Conservation (phyloP, 2,888 invertebrate genomes). For the Aphodius sticticus region DNA sequence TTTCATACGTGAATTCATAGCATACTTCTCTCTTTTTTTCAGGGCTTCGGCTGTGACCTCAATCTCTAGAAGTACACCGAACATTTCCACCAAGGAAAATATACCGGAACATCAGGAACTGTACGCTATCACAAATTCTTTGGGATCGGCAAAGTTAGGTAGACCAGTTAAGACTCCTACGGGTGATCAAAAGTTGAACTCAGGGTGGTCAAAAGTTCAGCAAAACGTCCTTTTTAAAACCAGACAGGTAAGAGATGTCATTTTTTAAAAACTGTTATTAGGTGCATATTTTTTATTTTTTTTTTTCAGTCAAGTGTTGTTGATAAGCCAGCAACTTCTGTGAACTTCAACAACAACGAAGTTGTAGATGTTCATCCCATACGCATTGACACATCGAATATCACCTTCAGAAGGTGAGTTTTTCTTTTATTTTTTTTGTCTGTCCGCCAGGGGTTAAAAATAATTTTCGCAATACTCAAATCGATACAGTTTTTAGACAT, state of each 20-base stretch:
- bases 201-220: background rate
- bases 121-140: background rate
- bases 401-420: conserved; percentile 20
- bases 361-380: background rate
- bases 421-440: background rate
- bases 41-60: background rate
- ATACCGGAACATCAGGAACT: background rate
- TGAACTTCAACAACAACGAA: conserved; percentile 18
- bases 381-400: background rate
- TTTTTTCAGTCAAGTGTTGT: background rate
- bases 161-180: background rate
- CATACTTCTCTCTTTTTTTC: background rate
- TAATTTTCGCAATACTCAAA: background rate
- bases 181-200: background rate
- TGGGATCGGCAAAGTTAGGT: background rate
- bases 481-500: too few relatives aligned
- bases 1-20: too few relatives aligned
- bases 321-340: background rate
- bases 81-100: conserved; percentile 15
- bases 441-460: background rate
- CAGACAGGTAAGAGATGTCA: background rate
- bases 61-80: background rate
- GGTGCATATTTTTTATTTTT: background rate
- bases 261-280: background rate
- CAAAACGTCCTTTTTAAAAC: background rate